Base-by-base conservation (phyloP, 1,140 invertebrate genomes). In the Lethrus apterus region DNA sequence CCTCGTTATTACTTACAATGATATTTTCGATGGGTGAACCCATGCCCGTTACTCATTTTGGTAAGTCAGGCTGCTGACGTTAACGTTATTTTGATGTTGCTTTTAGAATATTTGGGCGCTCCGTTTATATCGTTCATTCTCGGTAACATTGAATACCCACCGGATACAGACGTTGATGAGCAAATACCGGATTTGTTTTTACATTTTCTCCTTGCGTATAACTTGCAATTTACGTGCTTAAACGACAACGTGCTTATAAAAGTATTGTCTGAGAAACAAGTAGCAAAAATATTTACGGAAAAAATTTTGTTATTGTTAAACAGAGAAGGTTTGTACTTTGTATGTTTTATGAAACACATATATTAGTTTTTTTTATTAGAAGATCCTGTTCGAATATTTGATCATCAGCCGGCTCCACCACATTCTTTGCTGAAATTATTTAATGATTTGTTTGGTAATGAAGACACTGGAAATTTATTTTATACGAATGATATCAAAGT, bases 401-500 rank as follows among this genome's bases (percentile, higher is more conserved):
- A 89, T 52, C 84, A 91, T 63, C 74, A 83, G 55, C 81, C 82
- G n/a, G 74, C 75, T 20, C 81, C 83, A 4, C 77, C 80, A 31
- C 85, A 94, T 70, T 89, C 91, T 4, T 81, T 93, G 9, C 69
- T 94, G 32, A 93, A 94, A 69, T 75, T 96, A 50, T 81, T 91
- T 44, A 80, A 80, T 29, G 91, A 95, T 65, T 66, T 94, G 35
- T 93, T 93, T 63, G 80, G 76, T 33, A 78, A 76, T 36, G 71
- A 78, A 41, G 70, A 76, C 29, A 91, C 89, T 3, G 84, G 90
- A 0, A 75, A 78, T 52, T 75, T 94, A 23, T 89, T 94, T 64
- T 96, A 95, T 63, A 92, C 89, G 0, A 96, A 94, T 63, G 91
- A 96, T 64, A 82, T 87, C 2, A 89, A 88, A 70, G 91, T 95